Base-by-base conservation (phyloP, 2,113 vertebrate species). In the Urocitellus parryii region DNA sequence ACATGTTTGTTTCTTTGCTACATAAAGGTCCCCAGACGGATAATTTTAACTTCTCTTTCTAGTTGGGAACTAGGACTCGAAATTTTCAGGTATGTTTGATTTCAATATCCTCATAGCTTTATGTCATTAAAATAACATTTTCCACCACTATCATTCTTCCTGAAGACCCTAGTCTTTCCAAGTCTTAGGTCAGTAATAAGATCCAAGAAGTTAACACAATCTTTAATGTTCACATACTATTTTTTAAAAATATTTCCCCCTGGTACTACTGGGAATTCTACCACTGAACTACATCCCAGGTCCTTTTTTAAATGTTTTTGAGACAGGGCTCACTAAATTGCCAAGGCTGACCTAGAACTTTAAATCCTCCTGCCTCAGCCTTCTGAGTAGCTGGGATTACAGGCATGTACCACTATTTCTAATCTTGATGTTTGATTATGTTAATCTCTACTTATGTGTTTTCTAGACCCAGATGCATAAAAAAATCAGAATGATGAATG, bases 401-500 rank as follows among this genome's bases (percentile, higher is more conserved):
- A 25, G 22, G 58, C 58, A 61, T 61, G 58, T 9, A 25, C 22
- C 8, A 61, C 58, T 4, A 92, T 84, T 90, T 93, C 51, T 92
- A 92, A 76, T 32, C 29, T 65, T 88, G 48, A 88, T 92, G 58
- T 53, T 88, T 94, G 90, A 95, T 61, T 42, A 88, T 16, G 45
- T 96, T 91, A 86, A 91, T 95, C 34, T 97, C 95, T 93, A 86
- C n/a, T 94, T 96, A 83, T 34, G 94, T 72, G 25, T 56, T 89
- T 91, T 96, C 45, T 56, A 92, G 93, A 91, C 70, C 58, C 72
- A 27, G 67, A 70, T 90, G 20, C 45, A 73, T 68, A 87, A 92
- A 94, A 91, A 91, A 88, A 67, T 65, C 32, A 65, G 63, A 65
- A 27, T 53, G 90, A 87, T 91, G 88, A 90, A 92, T 83, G 91